These are phyloP conservation scores for Regulus satrapa DNA, from an alignment of 2,113 vertebrate species.

Conservation along the genomic window DNA sequence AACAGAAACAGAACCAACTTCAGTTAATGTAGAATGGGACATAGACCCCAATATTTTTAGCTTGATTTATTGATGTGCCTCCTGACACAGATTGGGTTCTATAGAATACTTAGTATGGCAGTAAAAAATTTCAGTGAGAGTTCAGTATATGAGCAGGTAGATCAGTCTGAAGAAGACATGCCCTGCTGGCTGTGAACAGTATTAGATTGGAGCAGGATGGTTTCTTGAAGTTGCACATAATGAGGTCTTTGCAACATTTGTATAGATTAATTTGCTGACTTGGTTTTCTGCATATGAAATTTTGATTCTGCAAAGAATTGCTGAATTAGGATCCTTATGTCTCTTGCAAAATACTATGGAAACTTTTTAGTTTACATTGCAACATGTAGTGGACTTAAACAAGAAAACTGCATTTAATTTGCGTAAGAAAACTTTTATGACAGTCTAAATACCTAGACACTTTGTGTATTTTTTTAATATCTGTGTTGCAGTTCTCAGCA, in stretches of 20 bases:
- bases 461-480: neutral
- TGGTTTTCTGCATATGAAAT: neutral
- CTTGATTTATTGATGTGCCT: neutral
- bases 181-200: neutral
- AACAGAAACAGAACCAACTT: neutral
- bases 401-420: neutral
- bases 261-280: neutral
- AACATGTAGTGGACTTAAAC: neutral
- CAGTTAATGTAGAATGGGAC: neutral
- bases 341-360: neutral
- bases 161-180: neutral
- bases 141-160: neutral
- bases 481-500: conserved; percentile 77
- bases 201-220: neutral
- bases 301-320: neutral
- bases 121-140: neutral
- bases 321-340: accelerated
- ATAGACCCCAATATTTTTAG: neutral
- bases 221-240: neutral
- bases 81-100: neutral
- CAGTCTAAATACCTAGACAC: neutral
- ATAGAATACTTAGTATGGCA: neutral
- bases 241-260: neutral
- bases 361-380: neutral
- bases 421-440: neutral